Percentiles rank a stretch among this genome's conserved stretches.
phyloP scores from a whole-genome alignment of 1,140 invertebrate genomes.

The Rhopalosiphum padi region DNA sequence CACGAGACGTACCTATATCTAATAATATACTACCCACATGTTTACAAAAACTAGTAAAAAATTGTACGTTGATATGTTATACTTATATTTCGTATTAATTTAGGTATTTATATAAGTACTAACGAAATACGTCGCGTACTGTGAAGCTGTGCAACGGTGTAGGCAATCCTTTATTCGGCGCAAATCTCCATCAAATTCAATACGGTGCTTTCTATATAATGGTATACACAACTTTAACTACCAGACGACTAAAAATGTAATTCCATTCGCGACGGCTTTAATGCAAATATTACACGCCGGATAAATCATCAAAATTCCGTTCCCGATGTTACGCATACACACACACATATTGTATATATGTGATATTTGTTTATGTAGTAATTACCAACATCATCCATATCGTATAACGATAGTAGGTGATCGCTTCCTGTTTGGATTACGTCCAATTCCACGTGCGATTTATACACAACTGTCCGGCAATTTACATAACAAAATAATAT shows the following conservation, averaged over 20 bases:
- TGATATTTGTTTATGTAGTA: neutral
- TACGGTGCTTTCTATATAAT: neutral
- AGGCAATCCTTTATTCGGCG: neutral
- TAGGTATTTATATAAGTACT: neutral
- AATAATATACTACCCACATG: no score
- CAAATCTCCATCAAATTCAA: neutral
- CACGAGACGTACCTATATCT: neutral
- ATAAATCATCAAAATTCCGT: neutral
- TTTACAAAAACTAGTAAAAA: no score
- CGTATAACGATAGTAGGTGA: neutral
- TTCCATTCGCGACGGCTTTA: neutral
- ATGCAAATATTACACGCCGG: neutral
- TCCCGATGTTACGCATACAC: neutral
- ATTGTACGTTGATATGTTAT: neutral
- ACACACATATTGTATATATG: neutral
- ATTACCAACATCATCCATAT: neutral
- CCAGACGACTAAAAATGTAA: neutral
- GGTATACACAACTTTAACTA: neutral
- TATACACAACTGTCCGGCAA: neutral
- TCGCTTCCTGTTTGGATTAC: neutral
- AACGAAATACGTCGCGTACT: neutral
- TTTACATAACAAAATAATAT: neutral
- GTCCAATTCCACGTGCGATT: slow-evolving; percentile 23
- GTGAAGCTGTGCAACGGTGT: no score
- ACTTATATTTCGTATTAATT: neutral